Base-by-base conservation (phyloP, 1,140 invertebrate species). In the Heliconius himera region DNA sequence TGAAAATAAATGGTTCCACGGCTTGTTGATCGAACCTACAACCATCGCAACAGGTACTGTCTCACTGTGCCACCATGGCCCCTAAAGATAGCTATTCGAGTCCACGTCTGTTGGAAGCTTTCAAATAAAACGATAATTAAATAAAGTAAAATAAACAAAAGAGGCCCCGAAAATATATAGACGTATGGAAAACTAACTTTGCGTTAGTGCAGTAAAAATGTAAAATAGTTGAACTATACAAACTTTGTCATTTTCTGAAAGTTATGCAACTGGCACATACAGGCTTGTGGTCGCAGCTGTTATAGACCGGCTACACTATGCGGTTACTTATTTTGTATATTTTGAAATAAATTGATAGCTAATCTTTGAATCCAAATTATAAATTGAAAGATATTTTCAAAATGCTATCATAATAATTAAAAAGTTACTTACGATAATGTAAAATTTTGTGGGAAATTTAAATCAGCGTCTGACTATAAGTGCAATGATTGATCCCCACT, bases 241-340 rank as follows among this genome's bases (percentile, higher is more conserved):
- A 66, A 66, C 22, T 66, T 66, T 66, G 60, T 66, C 22, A 66
- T 66, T 66, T 66, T 66, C 60, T 29, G 11, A 66, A 66, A 66
- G 60, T 66, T 66, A 66, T 26, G 22, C 60, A 66, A 66, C 60
- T 26, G 13, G 22, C 22, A 66, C 56, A 26, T 66, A 66, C 60
- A 66, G 11, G 60, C 60, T 26, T 66, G 60, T 22, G 60, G 60
- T 66, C 60, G 26, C 60, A 66, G 60, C 60, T 66, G 60, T 26
- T 66, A 66, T 66, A 26, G 60, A 66, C 9, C 11, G 9, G 22
- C 60, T 66, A 26, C 26, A 9, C 60, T 66, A 26, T 16, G 60
- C 60, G 26, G 60, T 4, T 66, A 22, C n/a, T 60, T n/a, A n/a
- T 26, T 26, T 13, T 60, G n/a, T 60, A 60, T 60, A 22, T 22